Evolutionary conservation across 2,888 invertebrate genomes (phyloP).

Genomic region (Drosophila niveifrons): DNA sequence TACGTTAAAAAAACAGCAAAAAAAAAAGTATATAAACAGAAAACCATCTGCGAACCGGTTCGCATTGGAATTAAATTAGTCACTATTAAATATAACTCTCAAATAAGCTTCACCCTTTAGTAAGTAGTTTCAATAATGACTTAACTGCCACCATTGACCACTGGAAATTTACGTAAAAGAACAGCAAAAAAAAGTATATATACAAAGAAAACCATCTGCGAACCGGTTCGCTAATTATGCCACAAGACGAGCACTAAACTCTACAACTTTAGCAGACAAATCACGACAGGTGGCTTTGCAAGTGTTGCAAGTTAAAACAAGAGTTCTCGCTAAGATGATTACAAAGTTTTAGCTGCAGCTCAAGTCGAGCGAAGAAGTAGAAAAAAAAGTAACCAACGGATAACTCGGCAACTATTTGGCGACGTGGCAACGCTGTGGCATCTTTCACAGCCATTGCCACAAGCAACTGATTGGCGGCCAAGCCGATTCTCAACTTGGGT

Average conservation of each 20-base stretch:
- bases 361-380: background rate
- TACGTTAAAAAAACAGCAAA: too few relatives aligned
- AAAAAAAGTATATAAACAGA: background rate
- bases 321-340: background rate
- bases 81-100: too few relatives aligned
- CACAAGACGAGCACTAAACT: background rate
- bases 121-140: too few relatives aligned
- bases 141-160: too few relatives aligned
- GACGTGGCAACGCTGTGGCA: constrained; percentile 13
- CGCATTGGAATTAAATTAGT: too few relatives aligned
- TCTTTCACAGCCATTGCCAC: constrained; percentile 1
- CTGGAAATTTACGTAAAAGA: too few relatives aligned
- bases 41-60: background rate
- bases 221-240: constrained; percentile 1
- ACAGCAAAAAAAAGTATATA: too few relatives aligned
- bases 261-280: background rate
- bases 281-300: background rate
- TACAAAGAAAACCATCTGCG: too few relatives aligned
- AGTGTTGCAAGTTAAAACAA: background rate
- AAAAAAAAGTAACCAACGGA: too few relatives aligned
- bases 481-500: background rate
- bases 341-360: constrained; percentile 1
- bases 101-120: too few relatives aligned
- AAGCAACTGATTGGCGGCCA: constrained; percentile 7
- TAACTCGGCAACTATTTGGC: background rate